Evolutionary conservation across 2,797 vertebrate genomes (phyloP).

Genomic region (Phalanger gymnotis): DNA sequence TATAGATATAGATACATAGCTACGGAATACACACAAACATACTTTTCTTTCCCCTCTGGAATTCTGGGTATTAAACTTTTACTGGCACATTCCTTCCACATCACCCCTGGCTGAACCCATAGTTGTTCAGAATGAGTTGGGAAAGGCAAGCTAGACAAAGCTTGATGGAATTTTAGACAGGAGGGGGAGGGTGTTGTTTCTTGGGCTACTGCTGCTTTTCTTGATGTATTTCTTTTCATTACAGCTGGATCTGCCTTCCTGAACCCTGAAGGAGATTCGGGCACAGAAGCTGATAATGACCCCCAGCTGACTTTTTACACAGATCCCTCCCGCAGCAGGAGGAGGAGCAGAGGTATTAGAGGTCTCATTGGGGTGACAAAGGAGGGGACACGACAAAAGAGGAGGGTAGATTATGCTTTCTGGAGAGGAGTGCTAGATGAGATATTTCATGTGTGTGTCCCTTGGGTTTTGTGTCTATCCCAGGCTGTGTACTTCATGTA

Average conservation of each 20-base stretch:
- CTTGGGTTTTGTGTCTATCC: not conserved
- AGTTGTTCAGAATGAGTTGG: not conserved
- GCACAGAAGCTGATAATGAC: slow-evolving; percentile 97
- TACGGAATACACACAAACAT: not conserved
- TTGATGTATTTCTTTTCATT: slow-evolving; percentile 34
- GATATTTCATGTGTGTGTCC: not conserved
- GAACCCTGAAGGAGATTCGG: slow-evolving; percentile 98
- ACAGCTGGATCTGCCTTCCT: slow-evolving; percentile 98
- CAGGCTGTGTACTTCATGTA: not conserved
- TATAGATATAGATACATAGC: not conserved
- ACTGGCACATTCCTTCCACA: not conserved
- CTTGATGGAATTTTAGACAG: not conserved
- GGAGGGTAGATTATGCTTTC: not conserved
- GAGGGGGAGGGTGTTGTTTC: not conserved
- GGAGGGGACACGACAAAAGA: not conserved
- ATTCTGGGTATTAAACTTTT: not conserved
- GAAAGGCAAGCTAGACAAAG: not conserved
- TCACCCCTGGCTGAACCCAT: not conserved
- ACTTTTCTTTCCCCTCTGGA: not conserved
- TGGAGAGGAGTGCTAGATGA: not conserved
- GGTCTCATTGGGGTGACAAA: slow-evolving; percentile 6
- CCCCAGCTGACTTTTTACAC: slow-evolving; percentile 99
- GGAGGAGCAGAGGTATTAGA: slow-evolving; percentile 96
- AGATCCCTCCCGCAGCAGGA: slow-evolving; percentile 95
- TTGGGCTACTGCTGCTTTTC: not conserved